A percentile compares a stretch with the other conserved stretches of the same genome.
These are phyloP conservation scores for Colaptes auratus DNA, from an alignment of 2,113 vertebrate genomes.

Conservation along the genomic window DNA sequence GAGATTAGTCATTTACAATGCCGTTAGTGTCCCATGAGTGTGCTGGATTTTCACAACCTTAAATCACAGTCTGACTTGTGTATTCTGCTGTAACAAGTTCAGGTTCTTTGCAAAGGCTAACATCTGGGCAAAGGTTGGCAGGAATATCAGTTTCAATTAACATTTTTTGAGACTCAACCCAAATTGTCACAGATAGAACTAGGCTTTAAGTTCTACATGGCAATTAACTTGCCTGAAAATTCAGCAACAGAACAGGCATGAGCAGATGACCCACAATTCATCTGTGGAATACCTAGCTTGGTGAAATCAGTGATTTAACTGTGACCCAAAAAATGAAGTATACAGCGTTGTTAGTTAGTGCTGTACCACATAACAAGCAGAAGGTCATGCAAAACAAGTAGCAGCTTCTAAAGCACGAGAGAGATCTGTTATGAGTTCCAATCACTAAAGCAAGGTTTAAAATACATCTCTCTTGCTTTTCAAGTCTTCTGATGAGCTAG, in stretches of 20 bases:
- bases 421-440: background rate
- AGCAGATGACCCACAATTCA: background rate
- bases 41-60: background rate
- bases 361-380: background rate
- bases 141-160: background rate
- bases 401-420: background rate
- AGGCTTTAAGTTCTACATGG: background rate
- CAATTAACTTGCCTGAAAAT: background rate
- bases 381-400: constrained; percentile 12
- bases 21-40: accelerated
- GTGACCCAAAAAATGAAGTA: background rate
- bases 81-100: background rate
- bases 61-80: background rate
- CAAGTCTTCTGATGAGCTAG: constrained; percentile 1
- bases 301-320: background rate
- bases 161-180: background rate
- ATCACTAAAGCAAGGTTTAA: constrained; percentile 2
- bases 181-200: background rate
- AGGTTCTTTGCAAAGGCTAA: background rate
- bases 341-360: background rate
- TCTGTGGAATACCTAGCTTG: background rate
- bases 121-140: background rate
- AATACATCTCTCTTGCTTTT: constrained; percentile 4
- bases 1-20: background rate
- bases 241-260: background rate